Conservation (phyloP, 2,113 vertebrate genomes). For the Empidonax traillii region DNA sequence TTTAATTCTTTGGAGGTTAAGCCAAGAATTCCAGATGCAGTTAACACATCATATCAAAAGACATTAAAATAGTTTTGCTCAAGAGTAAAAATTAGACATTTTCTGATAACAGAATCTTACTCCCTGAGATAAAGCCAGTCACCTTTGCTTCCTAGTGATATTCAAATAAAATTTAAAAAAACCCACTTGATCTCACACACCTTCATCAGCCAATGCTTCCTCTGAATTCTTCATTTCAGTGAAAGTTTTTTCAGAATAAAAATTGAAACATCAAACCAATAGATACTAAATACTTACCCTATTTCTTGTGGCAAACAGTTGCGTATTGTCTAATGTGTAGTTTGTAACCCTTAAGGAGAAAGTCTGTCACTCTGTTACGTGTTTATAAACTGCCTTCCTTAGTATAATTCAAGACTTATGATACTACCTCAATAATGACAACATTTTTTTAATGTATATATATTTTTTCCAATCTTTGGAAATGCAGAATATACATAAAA, state of each 20-base stretch:
- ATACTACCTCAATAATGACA: neutral
- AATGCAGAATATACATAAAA: neutral
- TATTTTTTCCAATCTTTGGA: neutral
- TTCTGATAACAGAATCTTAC: neutral
- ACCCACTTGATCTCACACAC: neutral
- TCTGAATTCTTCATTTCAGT: neutral
- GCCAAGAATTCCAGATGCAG: neutral
- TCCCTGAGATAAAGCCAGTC: neutral
- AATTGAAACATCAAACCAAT: neutral
- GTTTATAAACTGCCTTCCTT: neutral
- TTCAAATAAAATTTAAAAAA: neutral
- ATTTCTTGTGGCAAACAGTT: neutral
- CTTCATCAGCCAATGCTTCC: neutral
- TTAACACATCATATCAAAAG: neutral
- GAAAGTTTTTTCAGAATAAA: neutral
- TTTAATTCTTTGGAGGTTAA: neutral
- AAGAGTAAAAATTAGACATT: neutral
- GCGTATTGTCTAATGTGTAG: neutral
- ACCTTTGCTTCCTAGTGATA: neutral
- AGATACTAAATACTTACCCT: neutral
- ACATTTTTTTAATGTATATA: neutral
- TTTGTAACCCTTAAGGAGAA: neutral
- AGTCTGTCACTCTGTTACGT: neutral
- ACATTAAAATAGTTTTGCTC: neutral
- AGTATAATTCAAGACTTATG: neutral